These are phyloP conservation scores for Cotesia congregata DNA, from an alignment of 2,888 invertebrate genomes.

Conservation along the genomic window DNA sequence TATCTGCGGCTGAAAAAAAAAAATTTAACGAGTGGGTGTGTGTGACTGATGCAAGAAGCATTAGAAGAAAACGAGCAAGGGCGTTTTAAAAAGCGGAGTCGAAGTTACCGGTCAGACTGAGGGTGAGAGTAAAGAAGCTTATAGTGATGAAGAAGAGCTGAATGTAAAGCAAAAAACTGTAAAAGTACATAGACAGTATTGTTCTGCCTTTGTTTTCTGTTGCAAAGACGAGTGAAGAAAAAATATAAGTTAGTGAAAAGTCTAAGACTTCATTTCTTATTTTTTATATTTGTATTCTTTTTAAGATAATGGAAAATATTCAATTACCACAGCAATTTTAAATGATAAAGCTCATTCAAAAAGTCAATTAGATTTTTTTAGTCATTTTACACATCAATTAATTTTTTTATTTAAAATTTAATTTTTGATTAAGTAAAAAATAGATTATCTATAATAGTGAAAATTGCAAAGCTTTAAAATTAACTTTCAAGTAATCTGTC, in stretches of 20 bases:
- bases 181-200: conserved; percentile 19
- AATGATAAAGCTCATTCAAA: too few species aligned
- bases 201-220: neutral
- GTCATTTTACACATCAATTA: too few species aligned
- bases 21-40: neutral
- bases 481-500: too few species aligned
- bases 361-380: too few species aligned
- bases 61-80: conserved; percentile 35
- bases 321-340: too few species aligned
- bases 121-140: conserved; percentile 44
- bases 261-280: neutral
- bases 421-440: too few species aligned
- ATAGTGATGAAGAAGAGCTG: conserved; percentile 39
- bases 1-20: neutral
- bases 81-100: conserved; percentile 22
- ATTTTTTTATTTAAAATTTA: too few species aligned
- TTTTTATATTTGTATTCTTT: neutral
- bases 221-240: conserved; percentile 15
- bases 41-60: conserved; percentile 23
- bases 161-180: conserved; percentile 16
- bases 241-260: neutral
- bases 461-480: too few species aligned
- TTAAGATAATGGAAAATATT: neutral
- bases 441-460: too few species aligned
- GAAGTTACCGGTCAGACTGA: conserved; percentile 28